phyloP scores from a whole-genome alignment of 2,797 vertebrate genomes.

The Sebastes kiyomatsui region DNA sequence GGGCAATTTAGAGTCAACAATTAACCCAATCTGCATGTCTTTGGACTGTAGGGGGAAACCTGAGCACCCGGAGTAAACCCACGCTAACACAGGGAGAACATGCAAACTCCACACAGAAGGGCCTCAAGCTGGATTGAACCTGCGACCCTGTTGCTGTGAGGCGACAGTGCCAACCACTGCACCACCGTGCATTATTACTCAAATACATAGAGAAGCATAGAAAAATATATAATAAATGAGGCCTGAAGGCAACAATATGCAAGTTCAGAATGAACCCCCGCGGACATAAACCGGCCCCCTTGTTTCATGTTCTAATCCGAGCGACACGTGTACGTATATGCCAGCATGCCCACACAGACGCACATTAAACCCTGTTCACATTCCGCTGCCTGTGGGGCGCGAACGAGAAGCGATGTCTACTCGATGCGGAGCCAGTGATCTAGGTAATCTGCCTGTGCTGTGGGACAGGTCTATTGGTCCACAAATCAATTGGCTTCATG shows the following conservation, averaged over 20 bases:
- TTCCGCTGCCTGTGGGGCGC: conserved; percentile 46
- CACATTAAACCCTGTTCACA: conserved; percentile 53
- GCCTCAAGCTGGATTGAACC: no score
- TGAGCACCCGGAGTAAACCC: not conserved
- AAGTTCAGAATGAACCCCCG: not conserved
- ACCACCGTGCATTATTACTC: not conserved
- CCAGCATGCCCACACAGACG: conserved; percentile 10
- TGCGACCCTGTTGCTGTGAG: not conserved
- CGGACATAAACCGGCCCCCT: not conserved
- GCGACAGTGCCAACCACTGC: no score
- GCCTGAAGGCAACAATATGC: not conserved
- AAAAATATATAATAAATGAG: not conserved
- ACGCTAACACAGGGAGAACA: not conserved
- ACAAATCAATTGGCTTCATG: conserved; percentile 81
- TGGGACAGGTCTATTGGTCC: conserved; percentile 76
- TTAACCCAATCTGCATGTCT: not conserved
- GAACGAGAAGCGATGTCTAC: conserved; percentile 58
- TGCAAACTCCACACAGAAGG: not conserved
- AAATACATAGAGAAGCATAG: not conserved
- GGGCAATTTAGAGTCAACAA: not conserved
- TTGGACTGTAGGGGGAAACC: not conserved
- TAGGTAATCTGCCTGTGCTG: conserved; percentile 77
- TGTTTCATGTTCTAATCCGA: conserved; percentile 5
- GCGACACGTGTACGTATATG: conserved; percentile 14
- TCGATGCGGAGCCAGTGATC: conserved; percentile 74